phyloP scores from a whole-genome alignment of 2,888 invertebrate species.

The Ophion ventricosus region DNA sequence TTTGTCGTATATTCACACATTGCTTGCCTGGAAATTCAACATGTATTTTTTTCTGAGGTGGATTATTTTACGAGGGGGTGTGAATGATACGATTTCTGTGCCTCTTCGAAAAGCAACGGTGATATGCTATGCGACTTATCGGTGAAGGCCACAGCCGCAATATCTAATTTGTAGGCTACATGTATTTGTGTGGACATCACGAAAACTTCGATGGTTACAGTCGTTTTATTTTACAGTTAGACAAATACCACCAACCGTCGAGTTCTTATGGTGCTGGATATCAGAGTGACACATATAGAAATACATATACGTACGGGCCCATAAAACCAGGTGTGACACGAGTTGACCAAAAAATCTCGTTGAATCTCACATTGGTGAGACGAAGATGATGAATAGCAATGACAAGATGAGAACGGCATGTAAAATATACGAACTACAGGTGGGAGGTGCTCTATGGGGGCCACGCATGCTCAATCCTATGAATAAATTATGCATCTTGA shows the following conservation, averaged over 20 bases:
- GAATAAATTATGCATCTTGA: constrained; percentile 70
- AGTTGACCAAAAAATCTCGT: constrained; percentile 61
- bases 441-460: constrained; percentile 60
- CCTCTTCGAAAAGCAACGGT: constrained; percentile 37
- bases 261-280: constrained; percentile 42
- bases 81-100: constrained; percentile 17
- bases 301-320: constrained; percentile 12
- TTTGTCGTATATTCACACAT: too few relatives aligned
- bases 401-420: constrained; percentile 54
- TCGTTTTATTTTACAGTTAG: constrained; percentile 66
- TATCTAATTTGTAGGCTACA: constrained; percentile 18
- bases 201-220: constrained; percentile 53
- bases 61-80: constrained; percentile 17
- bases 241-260: constrained; percentile 63
- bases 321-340: constrained; percentile 22
- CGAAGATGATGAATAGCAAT: constrained; percentile 40
- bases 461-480: constrained; percentile 62
- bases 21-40: too few relatives aligned
- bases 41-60: not conserved
- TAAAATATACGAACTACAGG: constrained; percentile 56
- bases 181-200: constrained; percentile 44
- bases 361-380: constrained; percentile 56
- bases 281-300: constrained; percentile 40
- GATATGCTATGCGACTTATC: constrained; percentile 28
- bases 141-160: constrained; percentile 42